Evolutionary conservation across 2,113 vertebrate genomes (phyloP).

Genomic region (Neopipo cinnamomea): DNA sequence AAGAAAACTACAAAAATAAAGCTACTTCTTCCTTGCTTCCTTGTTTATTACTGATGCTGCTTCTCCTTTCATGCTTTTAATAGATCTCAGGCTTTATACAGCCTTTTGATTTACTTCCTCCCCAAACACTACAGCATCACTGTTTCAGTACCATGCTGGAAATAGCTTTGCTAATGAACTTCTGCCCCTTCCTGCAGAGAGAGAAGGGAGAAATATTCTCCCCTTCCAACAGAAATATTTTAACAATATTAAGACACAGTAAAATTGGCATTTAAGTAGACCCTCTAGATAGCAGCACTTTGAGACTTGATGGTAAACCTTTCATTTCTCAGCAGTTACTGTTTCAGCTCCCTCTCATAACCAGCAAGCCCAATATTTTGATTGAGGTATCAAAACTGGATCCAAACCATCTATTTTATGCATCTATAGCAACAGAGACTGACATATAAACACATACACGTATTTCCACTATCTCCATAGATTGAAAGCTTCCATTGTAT

Average conservation of each 20-base stretch:
- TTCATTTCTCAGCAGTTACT: not conserved
- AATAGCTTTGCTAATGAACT: not conserved
- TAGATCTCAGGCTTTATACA: not conserved
- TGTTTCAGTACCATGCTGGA: not conserved
- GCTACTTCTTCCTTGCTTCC: not conserved
- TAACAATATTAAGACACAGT: not conserved
- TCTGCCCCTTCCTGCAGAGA: not conserved
- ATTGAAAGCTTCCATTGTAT: not conserved
- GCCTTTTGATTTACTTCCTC: not conserved
- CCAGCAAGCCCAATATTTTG: not conserved
- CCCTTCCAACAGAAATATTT: not conserved
- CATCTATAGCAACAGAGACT: not conserved
- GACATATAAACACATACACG: not conserved
- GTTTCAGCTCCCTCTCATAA: not conserved
- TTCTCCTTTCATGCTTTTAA: not conserved
- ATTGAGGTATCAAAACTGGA: not conserved
- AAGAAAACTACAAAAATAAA: not conserved
- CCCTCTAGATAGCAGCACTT: not conserved
- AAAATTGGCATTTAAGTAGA: not conserved
- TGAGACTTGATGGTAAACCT: not conserved
- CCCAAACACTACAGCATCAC: not conserved
- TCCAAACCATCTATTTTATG: not conserved
- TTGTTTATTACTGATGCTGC: not conserved
- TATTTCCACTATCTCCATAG: not conserved
- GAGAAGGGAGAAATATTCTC: not conserved